Conservation (phyloP, 1,140 invertebrate genomes). For the Lepidurus couesii region DNA sequence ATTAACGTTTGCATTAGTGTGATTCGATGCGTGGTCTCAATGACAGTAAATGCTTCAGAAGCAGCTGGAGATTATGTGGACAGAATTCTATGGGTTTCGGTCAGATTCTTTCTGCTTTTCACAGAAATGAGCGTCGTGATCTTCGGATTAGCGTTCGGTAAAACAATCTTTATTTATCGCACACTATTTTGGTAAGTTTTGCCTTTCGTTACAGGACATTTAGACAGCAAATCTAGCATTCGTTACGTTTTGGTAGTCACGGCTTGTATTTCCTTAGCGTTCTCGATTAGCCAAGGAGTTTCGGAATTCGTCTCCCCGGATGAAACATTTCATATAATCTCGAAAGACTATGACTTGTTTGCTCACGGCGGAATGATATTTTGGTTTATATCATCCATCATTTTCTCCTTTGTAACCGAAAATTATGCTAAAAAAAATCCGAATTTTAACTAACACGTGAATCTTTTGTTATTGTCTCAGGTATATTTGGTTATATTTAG, state of each 20-base stretch:
- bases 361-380: slow-evolving; percentile 79
- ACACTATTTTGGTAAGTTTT: background rate
- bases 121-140: slow-evolving; percentile 80
- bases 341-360: slow-evolving; percentile 67
- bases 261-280: slow-evolving; percentile 64
- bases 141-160: slow-evolving; percentile 77
- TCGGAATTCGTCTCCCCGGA: slow-evolving; percentile 65
- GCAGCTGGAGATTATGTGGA: slow-evolving; percentile 63
- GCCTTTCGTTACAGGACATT: slow-evolving; percentile 56
- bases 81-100: slow-evolving; percentile 72
- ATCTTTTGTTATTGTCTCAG: slow-evolving; percentile 46
- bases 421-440: background rate
- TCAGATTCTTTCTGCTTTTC: slow-evolving; percentile 70
- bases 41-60: slow-evolving; percentile 70
- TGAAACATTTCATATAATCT: slow-evolving; percentile 60
- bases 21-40: slow-evolving; percentile 70
- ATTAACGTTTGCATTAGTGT: slow-evolving; percentile 68
- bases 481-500: slow-evolving; percentile 66
- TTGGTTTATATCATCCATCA: slow-evolving; percentile 70
- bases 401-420: slow-evolving; percentile 62
- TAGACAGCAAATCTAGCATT: slow-evolving; percentile 73
- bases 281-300: slow-evolving; percentile 67
- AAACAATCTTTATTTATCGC: slow-evolving; percentile 42
- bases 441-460: background rate
- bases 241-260: slow-evolving; percentile 68